Evolutionary conservation across 37 sponge, comb jelly and placozoan genomes (phyloP), one percentile per base, ranked within the genome.

Genomic region (Bolinopsis microptera): DNA sequence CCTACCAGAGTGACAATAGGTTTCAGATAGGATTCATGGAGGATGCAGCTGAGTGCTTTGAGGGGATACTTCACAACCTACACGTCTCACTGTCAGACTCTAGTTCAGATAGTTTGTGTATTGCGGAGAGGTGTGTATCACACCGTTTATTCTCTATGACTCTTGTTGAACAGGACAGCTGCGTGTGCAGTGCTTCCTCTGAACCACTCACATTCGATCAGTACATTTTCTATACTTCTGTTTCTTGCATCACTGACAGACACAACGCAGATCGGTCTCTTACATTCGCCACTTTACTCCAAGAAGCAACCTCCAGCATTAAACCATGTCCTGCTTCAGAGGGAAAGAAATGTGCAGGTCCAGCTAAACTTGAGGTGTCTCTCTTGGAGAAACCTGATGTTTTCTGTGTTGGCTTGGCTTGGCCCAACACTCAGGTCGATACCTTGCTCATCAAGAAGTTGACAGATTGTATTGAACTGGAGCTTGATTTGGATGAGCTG

Each of bases 21-120:
- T 86, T 86, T 27, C 90, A 86, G 61, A 39, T 86, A 41, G 90
- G 90, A 0, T 86, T 40, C 90, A 86, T 86, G 90, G 90, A 86
- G 61, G 90, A 86, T 48, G 90, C 90, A 26, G 90, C 90, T 16
- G 90, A 86, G 90, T 86, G 90, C 39, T 34, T 86, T 28, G 90
- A 86, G 48, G 35, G 90, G 0, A 41, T 86, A n/a, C 61, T 86
- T 18, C 36, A 34, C 26, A 86, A 28, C 61, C 90, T 86, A 1
- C 90, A 86, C 61, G n/a, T 34, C 2, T 39, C 90, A 1, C 90
- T 86, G 26, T 86, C 90, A 5, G 80, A 77, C 80, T 36, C 36
- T 24, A 35, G 48, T 26, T 0, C 22, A 8, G 35, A 28, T 8
- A 35, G 23, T 13, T 3, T 41, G 48, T 86, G 90, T 27, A 86